phyloP scores from a whole-genome alignment of 2,797 vertebrate genomes.

The Tadarida brasiliensis region DNA sequence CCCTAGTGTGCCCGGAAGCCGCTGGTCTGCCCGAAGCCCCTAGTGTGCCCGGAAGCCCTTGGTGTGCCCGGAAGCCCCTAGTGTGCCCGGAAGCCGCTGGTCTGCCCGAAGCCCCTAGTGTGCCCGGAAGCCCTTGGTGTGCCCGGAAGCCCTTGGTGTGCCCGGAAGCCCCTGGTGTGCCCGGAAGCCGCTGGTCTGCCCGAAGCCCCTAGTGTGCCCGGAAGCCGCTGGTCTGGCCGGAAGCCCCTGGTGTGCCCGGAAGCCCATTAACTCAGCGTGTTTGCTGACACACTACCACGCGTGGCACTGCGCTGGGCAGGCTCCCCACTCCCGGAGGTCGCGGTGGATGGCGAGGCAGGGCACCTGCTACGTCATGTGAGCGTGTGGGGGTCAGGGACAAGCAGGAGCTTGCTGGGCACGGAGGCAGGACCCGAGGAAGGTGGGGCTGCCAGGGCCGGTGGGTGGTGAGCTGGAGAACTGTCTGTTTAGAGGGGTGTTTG shows the following conservation, averaged over 20 bases:
- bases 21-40: background rate
- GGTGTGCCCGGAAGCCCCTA: background rate
- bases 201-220: too few relatives aligned
- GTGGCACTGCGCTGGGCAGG: too few relatives aligned
- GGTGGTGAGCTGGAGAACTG: background rate
- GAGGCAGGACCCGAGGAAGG: background rate
- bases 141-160: background rate
- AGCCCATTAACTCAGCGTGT: background rate
- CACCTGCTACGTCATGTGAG: fast-evolving
- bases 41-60: too few relatives aligned
- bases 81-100: background rate
- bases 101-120: too few relatives aligned
- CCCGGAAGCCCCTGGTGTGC: too few relatives aligned
- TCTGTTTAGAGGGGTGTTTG: background rate
- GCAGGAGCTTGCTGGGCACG: background rate
- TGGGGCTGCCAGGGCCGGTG: too few relatives aligned
- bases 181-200: background rate
- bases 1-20: background rate
- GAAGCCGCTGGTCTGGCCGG: background rate
- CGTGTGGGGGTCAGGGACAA: background rate
- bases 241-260: background rate
- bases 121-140: background rate
- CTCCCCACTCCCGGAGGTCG: background rate
- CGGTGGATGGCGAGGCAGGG: background rate
- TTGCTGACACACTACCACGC: too few relatives aligned